Conservation (phyloP, 2,113 vertebrate species). For the Muntiacus muntjak region DNA sequence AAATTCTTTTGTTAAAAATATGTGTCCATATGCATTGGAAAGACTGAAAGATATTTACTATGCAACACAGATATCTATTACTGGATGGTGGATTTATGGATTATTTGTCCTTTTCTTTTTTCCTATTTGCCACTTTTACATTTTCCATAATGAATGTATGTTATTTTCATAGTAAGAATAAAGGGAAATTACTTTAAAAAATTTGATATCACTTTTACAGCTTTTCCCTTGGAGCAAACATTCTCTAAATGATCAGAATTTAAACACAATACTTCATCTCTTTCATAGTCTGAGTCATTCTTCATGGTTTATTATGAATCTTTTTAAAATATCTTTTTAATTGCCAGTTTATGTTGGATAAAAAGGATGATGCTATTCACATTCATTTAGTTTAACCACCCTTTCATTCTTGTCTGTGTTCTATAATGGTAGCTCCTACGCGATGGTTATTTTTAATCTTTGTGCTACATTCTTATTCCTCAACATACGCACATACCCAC, state of each 20-base stretch:
- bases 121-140: background rate
- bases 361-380: constrained; percentile 32
- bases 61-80: background rate
- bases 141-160: background rate
- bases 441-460: constrained; percentile 60
- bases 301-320: constrained; percentile 44
- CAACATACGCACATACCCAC: background rate
- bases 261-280: constrained; percentile 40
- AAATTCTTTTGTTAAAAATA: background rate
- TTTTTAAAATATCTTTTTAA: constrained; percentile 66
- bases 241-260: constrained; percentile 43
- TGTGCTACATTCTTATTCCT: constrained; percentile 45
- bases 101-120: background rate
- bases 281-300: constrained; percentile 52
- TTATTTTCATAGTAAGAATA: constrained; percentile 21
- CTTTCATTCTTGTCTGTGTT: constrained; percentile 45
- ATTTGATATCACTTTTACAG: background rate
- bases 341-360: constrained; percentile 51
- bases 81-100: background rate
- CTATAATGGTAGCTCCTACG: constrained; percentile 35
- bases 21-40: background rate
- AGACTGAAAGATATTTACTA: background rate
- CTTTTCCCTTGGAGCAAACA: background rate
- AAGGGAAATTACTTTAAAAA: background rate
- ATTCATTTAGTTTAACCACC: background rate